Conservation (phyloP, 2,113 vertebrate genomes). For the Myotis yumanensis region DNA sequence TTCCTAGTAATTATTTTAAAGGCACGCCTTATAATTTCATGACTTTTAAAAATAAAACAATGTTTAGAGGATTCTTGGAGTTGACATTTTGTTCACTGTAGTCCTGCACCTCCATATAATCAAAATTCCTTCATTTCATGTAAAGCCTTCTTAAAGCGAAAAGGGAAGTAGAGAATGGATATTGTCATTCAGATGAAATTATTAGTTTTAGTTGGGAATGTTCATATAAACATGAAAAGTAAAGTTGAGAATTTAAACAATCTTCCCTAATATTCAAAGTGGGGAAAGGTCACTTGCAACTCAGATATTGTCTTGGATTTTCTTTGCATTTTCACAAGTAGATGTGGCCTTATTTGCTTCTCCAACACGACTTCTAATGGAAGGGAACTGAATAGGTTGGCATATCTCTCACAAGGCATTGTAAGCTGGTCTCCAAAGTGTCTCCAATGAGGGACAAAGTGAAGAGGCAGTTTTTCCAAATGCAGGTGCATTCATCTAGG, state of each 20-base stretch:
- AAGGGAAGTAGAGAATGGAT: neutral
- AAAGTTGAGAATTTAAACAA: constrained; percentile 42
- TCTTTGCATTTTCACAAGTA: neutral
- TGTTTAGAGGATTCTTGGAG: neutral
- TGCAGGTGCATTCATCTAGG: neutral
- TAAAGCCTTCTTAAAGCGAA: constrained; percentile 27
- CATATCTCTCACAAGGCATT: neutral
- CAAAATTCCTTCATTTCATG: neutral
- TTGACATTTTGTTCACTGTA: neutral
- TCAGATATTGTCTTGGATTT: neutral
- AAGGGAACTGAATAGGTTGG: neutral
- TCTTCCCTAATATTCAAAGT: neutral
- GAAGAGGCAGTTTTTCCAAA: neutral
- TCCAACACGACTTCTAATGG: neutral
- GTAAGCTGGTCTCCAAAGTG: neutral
- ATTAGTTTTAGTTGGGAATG: neutral
- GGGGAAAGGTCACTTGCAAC: neutral
- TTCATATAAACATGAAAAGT: neutral
- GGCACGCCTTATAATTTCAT: neutral
- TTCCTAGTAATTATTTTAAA: neutral
- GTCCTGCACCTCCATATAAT: neutral
- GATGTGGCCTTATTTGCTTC: neutral
- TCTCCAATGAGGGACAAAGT: neutral
- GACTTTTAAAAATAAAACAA: neutral
- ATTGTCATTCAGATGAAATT: neutral